Conservation (phyloP, 2,113 vertebrate species). For the Megaceryle torquata region DNA sequence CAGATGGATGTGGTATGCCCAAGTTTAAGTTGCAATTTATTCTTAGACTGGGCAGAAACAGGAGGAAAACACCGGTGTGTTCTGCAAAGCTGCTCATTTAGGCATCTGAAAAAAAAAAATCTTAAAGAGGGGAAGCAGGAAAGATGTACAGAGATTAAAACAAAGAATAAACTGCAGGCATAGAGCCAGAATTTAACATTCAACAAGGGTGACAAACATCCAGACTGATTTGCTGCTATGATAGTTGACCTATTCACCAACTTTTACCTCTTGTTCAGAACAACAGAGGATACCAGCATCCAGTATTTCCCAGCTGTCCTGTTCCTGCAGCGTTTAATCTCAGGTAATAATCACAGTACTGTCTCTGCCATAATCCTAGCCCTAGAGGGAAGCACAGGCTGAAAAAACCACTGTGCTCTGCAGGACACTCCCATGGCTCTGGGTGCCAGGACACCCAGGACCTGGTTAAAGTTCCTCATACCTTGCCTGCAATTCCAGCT, state of each 20-base stretch:
- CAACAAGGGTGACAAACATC: neutral
- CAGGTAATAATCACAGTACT: neutral
- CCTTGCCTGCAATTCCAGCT: neutral
- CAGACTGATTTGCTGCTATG: neutral
- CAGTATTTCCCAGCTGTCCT: neutral
- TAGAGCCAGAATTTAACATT: neutral
- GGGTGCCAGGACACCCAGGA: neutral
- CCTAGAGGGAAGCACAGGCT: neutral
- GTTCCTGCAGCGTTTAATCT: neutral
- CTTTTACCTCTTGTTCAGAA: neutral
- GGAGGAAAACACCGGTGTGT: slow-evolving; percentile 9
- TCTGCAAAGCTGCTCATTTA: slow-evolving; percentile 28
- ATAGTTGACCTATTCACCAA: neutral
- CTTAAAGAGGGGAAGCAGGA: neutral
- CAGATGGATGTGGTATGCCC: slow-evolving; percentile 29
- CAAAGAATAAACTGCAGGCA: neutral
- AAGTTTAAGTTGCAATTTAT: slow-evolving; percentile 54
- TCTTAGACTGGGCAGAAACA: neutral
- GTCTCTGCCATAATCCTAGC: neutral
- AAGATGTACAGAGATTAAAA: neutral
- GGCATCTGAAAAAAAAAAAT: neutral
- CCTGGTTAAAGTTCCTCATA: neutral
- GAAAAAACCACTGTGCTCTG: neutral
- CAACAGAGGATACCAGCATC: neutral
- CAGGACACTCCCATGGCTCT: neutral